These are phyloP conservation scores for Enteromius trimaculatus DNA, from an alignment of 2,797 vertebrate genomes.

Conservation along the genomic window DNA sequence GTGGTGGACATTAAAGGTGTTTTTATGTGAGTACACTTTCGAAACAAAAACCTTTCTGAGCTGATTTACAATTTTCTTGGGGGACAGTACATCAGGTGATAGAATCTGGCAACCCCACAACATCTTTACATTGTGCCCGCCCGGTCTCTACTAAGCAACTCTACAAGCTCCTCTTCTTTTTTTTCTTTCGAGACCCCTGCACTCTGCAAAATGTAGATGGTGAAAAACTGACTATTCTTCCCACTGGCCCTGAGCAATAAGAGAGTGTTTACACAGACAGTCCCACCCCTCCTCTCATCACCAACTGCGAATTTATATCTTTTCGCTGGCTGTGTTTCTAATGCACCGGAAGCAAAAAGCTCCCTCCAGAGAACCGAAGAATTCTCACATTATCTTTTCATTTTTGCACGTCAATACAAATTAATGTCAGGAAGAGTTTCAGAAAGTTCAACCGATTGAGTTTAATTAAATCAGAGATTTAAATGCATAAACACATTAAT, in stretches of 20 bases:
- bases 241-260: slow-evolving; percentile 59
- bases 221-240: slow-evolving; percentile 44
- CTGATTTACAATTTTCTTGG: not conserved
- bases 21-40: not conserved
- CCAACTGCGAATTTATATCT: slow-evolving; percentile 55
- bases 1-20: not conserved
- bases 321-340: slow-evolving; percentile 49
- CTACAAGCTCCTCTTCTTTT: not conserved
- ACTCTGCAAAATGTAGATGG: slow-evolving; percentile 40
- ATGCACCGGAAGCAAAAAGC: slow-evolving; percentile 43
- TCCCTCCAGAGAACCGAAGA: slow-evolving; percentile 47
- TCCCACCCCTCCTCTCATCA: slow-evolving; percentile 54
- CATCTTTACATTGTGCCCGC: not conserved
- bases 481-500: slow-evolving; percentile 52
- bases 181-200: not conserved
- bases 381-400: slow-evolving; percentile 57
- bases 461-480: slow-evolving; percentile 55
- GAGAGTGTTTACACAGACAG: slow-evolving; percentile 56
- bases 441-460: slow-evolving; percentile 57
- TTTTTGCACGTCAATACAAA: slow-evolving; percentile 57
- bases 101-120: not conserved
- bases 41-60: not conserved
- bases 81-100: not conserved
- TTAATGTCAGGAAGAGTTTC: slow-evolving; percentile 52
- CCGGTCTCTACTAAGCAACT: not conserved